Conservation (phyloP, 2,797 vertebrate genomes). For the Siniperca scherzeri region DNA sequence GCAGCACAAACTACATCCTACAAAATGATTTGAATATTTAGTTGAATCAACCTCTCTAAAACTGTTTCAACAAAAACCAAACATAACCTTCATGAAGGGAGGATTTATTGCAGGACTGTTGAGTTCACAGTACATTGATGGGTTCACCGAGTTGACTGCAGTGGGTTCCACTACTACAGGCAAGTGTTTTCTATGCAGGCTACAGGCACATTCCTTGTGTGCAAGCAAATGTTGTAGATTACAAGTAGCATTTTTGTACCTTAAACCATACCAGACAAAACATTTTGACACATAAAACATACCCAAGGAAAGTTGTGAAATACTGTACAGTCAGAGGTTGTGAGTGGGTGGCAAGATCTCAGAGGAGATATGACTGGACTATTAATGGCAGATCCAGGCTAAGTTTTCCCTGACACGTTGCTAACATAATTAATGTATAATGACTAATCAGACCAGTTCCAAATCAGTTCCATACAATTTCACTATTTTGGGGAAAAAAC, state of each 20-base stretch:
- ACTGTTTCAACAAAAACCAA: neutral
- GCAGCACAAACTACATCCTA: neutral
- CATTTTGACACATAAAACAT: neutral
- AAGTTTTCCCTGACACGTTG: neutral
- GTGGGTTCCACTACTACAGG: no score
- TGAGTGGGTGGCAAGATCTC: neutral
- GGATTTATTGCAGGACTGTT: neutral
- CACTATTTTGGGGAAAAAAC: neutral
- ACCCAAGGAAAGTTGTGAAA: neutral
- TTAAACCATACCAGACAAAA: neutral
- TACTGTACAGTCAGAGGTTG: neutral
- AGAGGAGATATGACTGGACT: neutral
- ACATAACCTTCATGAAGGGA: neutral
- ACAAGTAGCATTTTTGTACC: no score
- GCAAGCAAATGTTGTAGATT: neutral
- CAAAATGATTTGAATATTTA: no score
- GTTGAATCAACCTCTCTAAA: neutral
- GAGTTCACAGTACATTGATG: neutral
- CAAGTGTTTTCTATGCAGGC: neutral
- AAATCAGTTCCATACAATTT: neutral
- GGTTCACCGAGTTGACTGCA: neutral
- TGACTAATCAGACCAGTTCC: neutral
- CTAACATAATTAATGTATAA: neutral
- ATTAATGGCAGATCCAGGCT: neutral
- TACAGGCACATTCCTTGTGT: neutral